Base-by-base conservation (phyloP, 2,113 vertebrate genomes). In the Charadrius vociferus region DNA sequence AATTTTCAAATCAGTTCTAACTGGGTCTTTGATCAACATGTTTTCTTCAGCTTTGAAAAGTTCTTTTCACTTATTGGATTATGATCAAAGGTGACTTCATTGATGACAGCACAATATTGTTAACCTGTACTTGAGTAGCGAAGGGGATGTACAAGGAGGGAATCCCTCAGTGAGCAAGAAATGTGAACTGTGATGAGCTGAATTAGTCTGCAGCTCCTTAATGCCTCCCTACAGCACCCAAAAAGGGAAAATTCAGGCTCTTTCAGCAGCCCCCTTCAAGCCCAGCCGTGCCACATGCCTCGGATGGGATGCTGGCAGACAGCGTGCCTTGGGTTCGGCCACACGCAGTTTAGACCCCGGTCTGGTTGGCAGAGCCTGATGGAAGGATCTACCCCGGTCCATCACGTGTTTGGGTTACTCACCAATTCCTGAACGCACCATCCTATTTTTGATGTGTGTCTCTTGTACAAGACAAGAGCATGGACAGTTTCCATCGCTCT, bases 281-380 rank as follows among this genome's bases (percentile, higher is more conserved):
- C 26, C 14, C 52, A 36, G 43, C 30, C 1, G 4, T n/a, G 50
- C 30, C 41, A 14, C 12, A 1, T 3, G 10, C 30, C 78, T 49
- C 11, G 22, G 49, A 23, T 22, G 12, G 49, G 49, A 49, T 23
- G 21, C 49, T 49, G 49, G 49, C 49, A 23, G 70, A 26, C 16
- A 27, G 41, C 4, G 1, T 14, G 37, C 22, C 47, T 23, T 6
- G 47, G 14, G 39, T 20, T 39, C 1, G 4, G 56, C 14, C 19
- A 12, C 5, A 0, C 2, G 0, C 30, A 37, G 63, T 15, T 59
- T 23, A 66, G 61, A 47, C 11, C 21, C 26, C 63, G 8, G 39
- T 14, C 39, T 36, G 39, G 14, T 4, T 41, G 30, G 45, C 79
- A 72, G 30, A 73, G 45, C 34, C 63, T n/a, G 12, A 2, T 32